Evolutionary conservation across 2,113 vertebrate species (phyloP).

Genomic region (Ophthalmolycus amberensis): DNA sequence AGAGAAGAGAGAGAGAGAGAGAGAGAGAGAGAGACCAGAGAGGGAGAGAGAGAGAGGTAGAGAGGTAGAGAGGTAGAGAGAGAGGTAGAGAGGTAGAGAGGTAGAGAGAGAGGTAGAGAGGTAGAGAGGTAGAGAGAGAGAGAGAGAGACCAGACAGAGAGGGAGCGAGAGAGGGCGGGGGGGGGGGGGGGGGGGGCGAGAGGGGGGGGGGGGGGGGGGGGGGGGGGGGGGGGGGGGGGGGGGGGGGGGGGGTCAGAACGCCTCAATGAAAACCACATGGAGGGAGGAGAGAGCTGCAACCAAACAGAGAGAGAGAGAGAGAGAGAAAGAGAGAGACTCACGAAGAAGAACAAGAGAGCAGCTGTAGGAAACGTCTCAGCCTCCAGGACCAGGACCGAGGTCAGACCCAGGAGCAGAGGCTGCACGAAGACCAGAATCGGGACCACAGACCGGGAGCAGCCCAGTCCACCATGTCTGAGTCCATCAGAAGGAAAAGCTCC

Average conservation of each 20-base stretch:
- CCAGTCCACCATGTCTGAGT: constrained; percentile 74
- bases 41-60: too few relatives aligned
- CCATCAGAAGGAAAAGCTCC: constrained; percentile 84
- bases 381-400: constrained; percentile 19
- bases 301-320: constrained; percentile 49
- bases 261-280: constrained; percentile 83
- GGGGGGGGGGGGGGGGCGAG: constrained; percentile 43
- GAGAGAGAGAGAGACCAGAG: background rate
- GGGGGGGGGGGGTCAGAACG: constrained; percentile 57
- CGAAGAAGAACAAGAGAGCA: constrained; percentile 31
- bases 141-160: too few relatives aligned
- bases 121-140: too few relatives aligned
- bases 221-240: constrained; percentile 7
- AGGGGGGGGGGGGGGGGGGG: accelerated
- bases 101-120: too few relatives aligned
- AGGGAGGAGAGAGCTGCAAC: constrained; percentile 65
- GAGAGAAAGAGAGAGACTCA: constrained; percentile 51
- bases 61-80: background rate
- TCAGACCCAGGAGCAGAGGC: constrained; percentile 12
- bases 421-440: constrained; percentile 1
- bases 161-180: too few relatives aligned
- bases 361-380: constrained; percentile 27
- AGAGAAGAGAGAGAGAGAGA: background rate
- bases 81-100: too few relatives aligned
- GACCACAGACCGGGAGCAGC: constrained; percentile 31